Evolutionary conservation across 1,140 invertebrate genomes (phyloP).

Genomic region (Phthorimaea operculella): DNA sequence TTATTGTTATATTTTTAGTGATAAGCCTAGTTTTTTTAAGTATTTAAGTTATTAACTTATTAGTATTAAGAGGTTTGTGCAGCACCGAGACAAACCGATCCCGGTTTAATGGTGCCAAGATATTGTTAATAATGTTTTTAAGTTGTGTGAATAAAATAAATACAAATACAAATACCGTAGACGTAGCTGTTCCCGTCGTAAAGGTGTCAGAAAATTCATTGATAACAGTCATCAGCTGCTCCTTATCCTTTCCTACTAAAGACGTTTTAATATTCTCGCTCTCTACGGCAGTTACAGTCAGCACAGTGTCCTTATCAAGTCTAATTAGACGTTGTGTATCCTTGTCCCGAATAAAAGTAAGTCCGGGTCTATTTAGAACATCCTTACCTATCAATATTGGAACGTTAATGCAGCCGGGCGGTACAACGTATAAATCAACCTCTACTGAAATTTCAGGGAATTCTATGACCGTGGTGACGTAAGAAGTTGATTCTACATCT

Average conservation of each 20-base stretch:
- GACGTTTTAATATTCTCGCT: neutral
- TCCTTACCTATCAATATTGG: constrained; percentile 5
- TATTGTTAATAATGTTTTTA: too few relatives aligned
- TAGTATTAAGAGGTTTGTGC: too few relatives aligned
- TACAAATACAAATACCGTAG: too few relatives aligned
- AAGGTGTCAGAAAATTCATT: constrained; percentile 2
- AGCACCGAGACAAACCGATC: too few relatives aligned
- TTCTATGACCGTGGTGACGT: constrained; percentile 3
- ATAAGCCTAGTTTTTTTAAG: too few relatives aligned
- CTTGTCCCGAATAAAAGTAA: constrained; percentile 3
- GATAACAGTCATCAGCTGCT: neutral
- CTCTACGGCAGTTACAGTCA: neutral
- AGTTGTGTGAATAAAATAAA: too few relatives aligned
- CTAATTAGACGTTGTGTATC: neutral
- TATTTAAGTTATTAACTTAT: too few relatives aligned
- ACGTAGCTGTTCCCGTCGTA: constrained; percentile 5
- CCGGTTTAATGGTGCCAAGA: too few relatives aligned
- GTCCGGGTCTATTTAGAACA: constrained; percentile 2
- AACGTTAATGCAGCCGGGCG: neutral
- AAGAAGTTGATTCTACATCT: constrained; percentile 7
- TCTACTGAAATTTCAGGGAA: constrained; percentile 3
- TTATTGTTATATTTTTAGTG: too few relatives aligned
- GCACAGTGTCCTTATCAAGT: neutral
- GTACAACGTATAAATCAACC: constrained; percentile 8
- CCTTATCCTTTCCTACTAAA: neutral